phyloP scores from a whole-genome alignment of 53 echinoderm and acorn worm species.

The Apostichopus leukothele region DNA sequence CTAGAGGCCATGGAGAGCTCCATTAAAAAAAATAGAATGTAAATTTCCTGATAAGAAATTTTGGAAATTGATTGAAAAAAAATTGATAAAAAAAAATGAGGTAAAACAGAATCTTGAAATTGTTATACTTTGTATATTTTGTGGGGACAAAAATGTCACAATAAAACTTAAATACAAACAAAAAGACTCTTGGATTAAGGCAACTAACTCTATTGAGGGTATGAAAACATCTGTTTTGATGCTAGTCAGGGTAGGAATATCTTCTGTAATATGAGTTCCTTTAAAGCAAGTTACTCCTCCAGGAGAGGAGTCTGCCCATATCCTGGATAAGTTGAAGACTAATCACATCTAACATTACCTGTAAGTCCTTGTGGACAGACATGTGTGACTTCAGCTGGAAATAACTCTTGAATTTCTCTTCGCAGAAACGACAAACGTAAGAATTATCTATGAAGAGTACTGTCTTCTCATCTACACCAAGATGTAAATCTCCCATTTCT shows the following conservation, averaged over 20 bases:
- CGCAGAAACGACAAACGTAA: slow-evolving; percentile 88
- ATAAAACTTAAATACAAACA: no score
- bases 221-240: no score
- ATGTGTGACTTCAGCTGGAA: slow-evolving; percentile 94
- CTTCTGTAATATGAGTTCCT: neutral
- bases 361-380: slow-evolving; percentile 83
- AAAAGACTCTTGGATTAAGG: no score
- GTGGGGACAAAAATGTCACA: no score
- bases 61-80: no score
- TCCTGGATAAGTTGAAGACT: no score
- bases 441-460: slow-evolving; percentile 79
- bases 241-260: neutral
- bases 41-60: neutral
- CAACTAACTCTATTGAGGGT: no score
- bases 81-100: no score
- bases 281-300: neutral
- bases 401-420: slow-evolving; percentile 84
- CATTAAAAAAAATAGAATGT: neutral
- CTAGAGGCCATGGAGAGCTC: no score
- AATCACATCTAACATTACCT: slow-evolving; percentile 52
- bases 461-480: slow-evolving; percentile 65
- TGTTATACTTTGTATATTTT: no score
- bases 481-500: slow-evolving; percentile 54
- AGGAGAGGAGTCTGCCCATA: no score
- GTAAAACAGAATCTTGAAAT: no score